Base-by-base conservation (phyloP, 2,888 invertebrate species). In the Limnephilus lunatus region DNA sequence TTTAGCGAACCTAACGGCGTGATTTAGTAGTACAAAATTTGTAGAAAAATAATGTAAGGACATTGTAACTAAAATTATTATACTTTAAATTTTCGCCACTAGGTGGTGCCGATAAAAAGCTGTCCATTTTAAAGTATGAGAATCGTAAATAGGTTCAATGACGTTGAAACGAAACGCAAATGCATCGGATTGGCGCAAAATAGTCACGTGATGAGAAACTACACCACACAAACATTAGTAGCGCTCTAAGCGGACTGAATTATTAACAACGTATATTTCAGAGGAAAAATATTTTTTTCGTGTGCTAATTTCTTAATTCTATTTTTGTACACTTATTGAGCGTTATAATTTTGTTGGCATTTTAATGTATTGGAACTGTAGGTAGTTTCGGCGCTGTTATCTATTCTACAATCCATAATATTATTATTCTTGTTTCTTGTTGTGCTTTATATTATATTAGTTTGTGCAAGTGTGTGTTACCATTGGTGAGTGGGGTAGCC, bases 121-220 rank as follows among this genome's bases (percentile, higher is more conserved):
- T 68, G 68, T 25, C 25, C 9, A 7, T 25, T 68, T 25, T 68
- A n/a, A 68, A 68, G 68, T 68, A 68, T 25, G 68, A 7, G 7
- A n/a, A 68, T 68, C n/a, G 68, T 25, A 68, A 68, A 68, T n/a
- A 68, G 25, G n/a, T 68, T 68, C 68, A 68, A n/a, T 68, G 68
- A 25, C 68, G 68, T 68, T 68, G 53, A 25, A 3, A n/a, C 9
- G 32, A 48, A 39, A 44, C 86, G 86, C 86, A 86, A 86, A 86
- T 86, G 44, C 39, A 44, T 9, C 12, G 19, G 48, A 86, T 86
- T 86, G 86, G 86, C 44, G 30, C 39, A 86, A 86, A 86, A 44
- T 3, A n/a, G n/a, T 48, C 32, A 48, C 14, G 86, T 86, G 86
- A 48, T 14, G 2, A 7, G 68, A 68, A 68, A 68, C 68, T 68